Conservation (phyloP, 2,888 invertebrate species). For the Bibio marci region DNA sequence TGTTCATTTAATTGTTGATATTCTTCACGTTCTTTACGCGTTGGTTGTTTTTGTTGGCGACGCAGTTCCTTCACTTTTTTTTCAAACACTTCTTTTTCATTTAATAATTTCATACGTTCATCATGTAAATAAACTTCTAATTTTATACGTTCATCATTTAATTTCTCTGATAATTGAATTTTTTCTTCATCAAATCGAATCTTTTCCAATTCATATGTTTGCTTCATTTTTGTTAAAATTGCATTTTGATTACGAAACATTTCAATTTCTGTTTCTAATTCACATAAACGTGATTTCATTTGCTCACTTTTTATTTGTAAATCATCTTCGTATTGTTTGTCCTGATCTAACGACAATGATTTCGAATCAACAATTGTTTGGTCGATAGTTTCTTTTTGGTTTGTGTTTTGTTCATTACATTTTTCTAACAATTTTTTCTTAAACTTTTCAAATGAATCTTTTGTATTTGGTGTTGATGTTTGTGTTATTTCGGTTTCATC, state of each 20-base stretch:
- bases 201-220: slow-evolving; percentile 41
- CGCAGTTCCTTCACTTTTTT: slow-evolving; percentile 42
- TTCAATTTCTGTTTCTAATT: slow-evolving; percentile 46
- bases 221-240: slow-evolving; percentile 35
- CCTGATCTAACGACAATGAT: slow-evolving; percentile 7
- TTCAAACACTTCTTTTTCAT: slow-evolving; percentile 46
- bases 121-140: slow-evolving; percentile 48
- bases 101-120: slow-evolving; percentile 48
- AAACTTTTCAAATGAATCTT: slow-evolving; percentile 2
- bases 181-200: slow-evolving; percentile 44
- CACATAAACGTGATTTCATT: slow-evolving; percentile 35
- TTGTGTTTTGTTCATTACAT: neutral
- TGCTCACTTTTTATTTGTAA: slow-evolving; percentile 31
- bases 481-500: slow-evolving; percentile 3
- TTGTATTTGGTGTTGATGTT: slow-evolving; percentile 5
- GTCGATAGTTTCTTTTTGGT: slow-evolving; percentile 12
- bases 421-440: slow-evolving; percentile 7
- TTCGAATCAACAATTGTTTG: slow-evolving; percentile 10
- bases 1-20: slow-evolving; percentile 44
- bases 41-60: slow-evolving; percentile 19
- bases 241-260: slow-evolving; percentile 35
- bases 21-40: slow-evolving; percentile 53
- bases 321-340: slow-evolving; percentile 10
- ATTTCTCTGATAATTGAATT: slow-evolving; percentile 36
- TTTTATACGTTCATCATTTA: slow-evolving; percentile 46